phyloP scores from a whole-genome alignment of 2,113 vertebrate species.

The Oriolus oriolus region DNA sequence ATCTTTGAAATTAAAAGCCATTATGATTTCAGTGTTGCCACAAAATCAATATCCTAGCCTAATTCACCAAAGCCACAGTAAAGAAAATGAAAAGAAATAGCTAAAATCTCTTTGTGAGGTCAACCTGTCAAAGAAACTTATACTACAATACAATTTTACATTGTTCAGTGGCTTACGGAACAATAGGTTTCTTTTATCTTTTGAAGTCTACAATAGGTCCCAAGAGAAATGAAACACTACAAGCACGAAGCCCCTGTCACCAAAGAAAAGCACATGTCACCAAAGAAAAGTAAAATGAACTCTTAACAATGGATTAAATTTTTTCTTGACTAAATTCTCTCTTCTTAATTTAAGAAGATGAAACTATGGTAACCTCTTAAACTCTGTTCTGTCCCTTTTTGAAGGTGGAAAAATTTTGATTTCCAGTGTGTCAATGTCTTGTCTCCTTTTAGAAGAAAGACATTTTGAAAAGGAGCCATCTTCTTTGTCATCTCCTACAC shows the following conservation, averaged over 20 bases:
- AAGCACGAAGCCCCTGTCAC: neutral
- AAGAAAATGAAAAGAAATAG: constrained; percentile 26
- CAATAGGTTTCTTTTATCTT: constrained; percentile 27
- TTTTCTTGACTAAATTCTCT: neutral
- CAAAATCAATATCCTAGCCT: constrained; percentile 24
- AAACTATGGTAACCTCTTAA: constrained; percentile 17
- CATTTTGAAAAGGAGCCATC: neutral
- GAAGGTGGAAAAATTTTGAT: neutral
- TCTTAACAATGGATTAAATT: constrained; percentile 16
- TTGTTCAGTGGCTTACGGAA: neutral
- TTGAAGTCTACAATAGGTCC: constrained; percentile 18
- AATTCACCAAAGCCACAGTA: neutral
- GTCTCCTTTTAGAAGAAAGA: neutral
- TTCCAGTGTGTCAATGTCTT: neutral
- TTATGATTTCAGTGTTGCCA: constrained; percentile 9
- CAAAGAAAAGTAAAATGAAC: constrained; percentile 35
- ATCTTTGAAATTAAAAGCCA: constrained; percentile 41
- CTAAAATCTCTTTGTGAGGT: neutral
- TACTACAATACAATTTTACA: neutral
- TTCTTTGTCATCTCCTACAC: neutral
- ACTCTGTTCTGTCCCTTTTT: neutral
- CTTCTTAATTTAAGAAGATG: constrained; percentile 1
- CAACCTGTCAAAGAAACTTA: constrained; percentile 18
- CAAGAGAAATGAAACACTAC: neutral
- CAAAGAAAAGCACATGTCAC: neutral